Evolutionary conservation across 35 echinoderm and acorn worm species (phyloP).

Genomic region (Chiridota heheva): DNA sequence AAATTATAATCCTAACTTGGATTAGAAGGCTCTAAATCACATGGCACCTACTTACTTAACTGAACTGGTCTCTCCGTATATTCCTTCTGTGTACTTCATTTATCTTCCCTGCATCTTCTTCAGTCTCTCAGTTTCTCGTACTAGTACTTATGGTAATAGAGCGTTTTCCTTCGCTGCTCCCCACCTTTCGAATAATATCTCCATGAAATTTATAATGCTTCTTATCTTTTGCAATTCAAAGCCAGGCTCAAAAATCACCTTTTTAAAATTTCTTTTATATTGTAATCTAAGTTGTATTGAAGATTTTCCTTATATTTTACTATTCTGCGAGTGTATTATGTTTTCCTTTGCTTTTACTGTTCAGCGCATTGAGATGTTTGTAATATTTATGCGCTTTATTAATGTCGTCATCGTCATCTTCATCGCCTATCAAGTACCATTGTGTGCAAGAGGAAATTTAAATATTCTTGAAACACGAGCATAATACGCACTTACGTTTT

Average conservation of each 20-base stretch:
- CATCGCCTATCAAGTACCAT: neutral
- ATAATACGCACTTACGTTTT: neutral
- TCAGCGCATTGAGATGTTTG: no score
- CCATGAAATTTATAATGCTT: neutral
- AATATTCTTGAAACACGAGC: neutral
- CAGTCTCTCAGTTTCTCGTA: neutral
- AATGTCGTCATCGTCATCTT: neutral
- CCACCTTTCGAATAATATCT: neutral
- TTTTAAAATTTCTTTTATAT: no score
- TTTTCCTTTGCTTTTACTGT: neutral
- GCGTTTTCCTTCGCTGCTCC: neutral
- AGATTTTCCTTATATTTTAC: neutral
- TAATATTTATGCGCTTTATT: no score
- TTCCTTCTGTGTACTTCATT: no score
- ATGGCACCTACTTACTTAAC: neutral
- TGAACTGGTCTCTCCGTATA: neutral
- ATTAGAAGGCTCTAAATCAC: no score
- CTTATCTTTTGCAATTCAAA: no score
- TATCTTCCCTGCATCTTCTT: no score
- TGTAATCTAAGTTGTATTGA: no score
- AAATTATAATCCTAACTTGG: no score
- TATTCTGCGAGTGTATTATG: no score
- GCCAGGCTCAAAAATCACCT: no score
- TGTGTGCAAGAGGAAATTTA: neutral
- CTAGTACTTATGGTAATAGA: no score